phyloP scores from a whole-genome alignment of 2,888 invertebrate genomes.

The Stenodera caucasica region DNA sequence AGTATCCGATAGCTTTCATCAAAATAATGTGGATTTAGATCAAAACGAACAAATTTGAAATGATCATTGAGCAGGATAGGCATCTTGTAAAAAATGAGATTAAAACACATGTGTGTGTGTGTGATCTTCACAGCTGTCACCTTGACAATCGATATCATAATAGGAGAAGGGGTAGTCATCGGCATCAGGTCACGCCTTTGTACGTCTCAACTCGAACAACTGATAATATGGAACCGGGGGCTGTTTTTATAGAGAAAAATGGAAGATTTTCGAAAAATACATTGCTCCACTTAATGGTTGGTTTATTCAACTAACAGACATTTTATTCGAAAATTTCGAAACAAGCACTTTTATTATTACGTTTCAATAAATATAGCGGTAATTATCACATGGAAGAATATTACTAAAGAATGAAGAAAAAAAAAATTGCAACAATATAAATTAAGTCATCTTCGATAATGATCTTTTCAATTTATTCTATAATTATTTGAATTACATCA shows the following conservation, averaged over 20 bases:
- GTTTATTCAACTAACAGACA: slow-evolving; percentile 21
- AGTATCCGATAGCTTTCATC: no score
- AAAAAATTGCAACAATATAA: not conserved
- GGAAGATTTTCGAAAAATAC: slow-evolving; percentile 11
- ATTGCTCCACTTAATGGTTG: slow-evolving; percentile 26
- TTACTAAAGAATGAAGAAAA: not conserved
- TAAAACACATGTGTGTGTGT: no score
- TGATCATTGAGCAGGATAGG: no score
- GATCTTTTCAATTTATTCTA: not conserved
- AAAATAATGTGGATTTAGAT: no score
- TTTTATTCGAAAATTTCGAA: slow-evolving; percentile 18
- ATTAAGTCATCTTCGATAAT: not conserved
- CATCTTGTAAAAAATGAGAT: no score
- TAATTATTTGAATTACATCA: not conserved
- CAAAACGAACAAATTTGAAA: no score
- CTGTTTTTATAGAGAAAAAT: not conserved
- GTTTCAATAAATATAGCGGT: slow-evolving; percentile 18
- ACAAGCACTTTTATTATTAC: slow-evolving; percentile 21
- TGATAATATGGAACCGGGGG: not conserved
- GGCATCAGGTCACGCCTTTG: no score
- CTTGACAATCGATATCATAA: no score
- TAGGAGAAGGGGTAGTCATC: no score
- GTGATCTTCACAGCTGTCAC: no score
- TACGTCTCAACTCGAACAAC: no score
- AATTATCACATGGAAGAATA: slow-evolving; percentile 1